Evolutionary conservation across 2,797 vertebrate genomes (phyloP).

Genomic region (Graptemys geographica): DNA sequence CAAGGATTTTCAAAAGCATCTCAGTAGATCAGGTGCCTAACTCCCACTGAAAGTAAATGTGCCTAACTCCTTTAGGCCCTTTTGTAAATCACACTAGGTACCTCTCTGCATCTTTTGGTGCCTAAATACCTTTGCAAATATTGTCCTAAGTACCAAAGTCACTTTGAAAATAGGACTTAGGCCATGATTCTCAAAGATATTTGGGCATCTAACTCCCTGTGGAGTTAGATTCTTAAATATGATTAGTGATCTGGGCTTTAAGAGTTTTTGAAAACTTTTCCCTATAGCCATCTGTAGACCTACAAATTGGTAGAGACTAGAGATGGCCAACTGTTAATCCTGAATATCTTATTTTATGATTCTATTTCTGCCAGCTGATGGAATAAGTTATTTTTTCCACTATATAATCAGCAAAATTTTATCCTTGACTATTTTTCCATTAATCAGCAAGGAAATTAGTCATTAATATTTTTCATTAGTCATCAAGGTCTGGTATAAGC

Average conservation of each 20-base stretch:
- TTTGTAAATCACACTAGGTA: background rate
- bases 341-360: background rate
- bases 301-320: background rate
- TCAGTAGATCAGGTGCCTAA: background rate
- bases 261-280: too few relatives aligned
- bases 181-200: too few relatives aligned
- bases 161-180: background rate
- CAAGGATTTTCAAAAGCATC: background rate
- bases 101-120: background rate
- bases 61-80: background rate
- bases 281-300: background rate
- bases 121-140: background rate
- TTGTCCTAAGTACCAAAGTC: background rate
- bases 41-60: background rate
- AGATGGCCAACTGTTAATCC: background rate
- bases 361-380: too few relatives aligned
- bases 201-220: too few relatives aligned
- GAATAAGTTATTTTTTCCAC: too few relatives aligned
- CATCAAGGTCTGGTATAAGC: background rate
- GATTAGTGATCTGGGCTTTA: too few relatives aligned
- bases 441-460: background rate
- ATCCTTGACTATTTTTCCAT: background rate
- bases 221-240: too few relatives aligned
- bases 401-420: background rate
- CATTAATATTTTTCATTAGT: background rate